These are phyloP conservation scores for Melanerpes formicivorus DNA, from an alignment of 2,113 vertebrate genomes.

Conservation along the genomic window DNA sequence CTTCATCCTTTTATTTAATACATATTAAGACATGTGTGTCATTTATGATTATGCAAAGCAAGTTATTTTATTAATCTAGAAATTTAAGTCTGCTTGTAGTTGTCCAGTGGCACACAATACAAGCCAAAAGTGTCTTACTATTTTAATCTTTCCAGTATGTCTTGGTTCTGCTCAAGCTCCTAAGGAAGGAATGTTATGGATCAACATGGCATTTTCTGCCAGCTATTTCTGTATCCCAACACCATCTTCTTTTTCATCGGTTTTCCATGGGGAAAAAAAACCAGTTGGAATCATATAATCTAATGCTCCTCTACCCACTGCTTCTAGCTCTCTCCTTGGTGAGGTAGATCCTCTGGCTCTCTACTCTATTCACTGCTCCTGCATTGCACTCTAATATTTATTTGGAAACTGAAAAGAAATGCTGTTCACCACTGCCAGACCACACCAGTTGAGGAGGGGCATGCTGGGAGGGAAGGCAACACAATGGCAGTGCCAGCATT, in stretches of 20 bases:
- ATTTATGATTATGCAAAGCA: neutral
- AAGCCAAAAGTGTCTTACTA: neutral
- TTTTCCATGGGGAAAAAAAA: neutral
- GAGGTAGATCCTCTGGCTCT: neutral
- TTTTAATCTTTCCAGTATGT: neutral
- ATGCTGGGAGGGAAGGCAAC: neutral
- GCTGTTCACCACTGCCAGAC: neutral
- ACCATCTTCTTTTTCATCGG: neutral
- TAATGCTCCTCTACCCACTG: neutral
- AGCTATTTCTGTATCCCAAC: neutral
- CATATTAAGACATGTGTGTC: neutral
- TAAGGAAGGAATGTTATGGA: neutral
- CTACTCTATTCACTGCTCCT: no score
- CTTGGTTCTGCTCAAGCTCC: neutral
- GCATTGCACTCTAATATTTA: neutral
- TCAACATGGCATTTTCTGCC: neutral
- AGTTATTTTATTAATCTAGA: neutral
- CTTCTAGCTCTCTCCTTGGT: neutral
- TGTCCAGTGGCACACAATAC: neutral
- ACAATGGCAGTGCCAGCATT: rapidly evolving
- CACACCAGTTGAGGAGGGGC: neutral
- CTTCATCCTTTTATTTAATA: neutral
- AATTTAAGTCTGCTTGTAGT: neutral
- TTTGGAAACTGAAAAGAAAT: neutral
- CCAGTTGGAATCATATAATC: neutral